Evolutionary conservation across 2,797 vertebrate species (phyloP), one percentile per base, ranked within the genome.

Genomic region (Lacerta viridis): DNA sequence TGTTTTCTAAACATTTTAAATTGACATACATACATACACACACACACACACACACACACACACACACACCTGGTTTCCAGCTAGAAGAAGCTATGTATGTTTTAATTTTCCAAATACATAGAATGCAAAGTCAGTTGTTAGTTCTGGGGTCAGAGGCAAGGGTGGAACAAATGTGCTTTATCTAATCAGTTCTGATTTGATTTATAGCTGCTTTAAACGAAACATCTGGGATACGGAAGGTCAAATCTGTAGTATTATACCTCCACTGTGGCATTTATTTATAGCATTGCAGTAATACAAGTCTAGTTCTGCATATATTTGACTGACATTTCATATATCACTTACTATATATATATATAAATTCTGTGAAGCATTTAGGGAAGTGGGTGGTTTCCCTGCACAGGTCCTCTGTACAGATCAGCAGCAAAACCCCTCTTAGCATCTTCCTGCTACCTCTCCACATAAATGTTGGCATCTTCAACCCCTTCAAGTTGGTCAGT

Each of bases 161-260:
- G 81, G 29, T 74, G 71, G 77, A 55, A 84, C 69, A 86, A 84
- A 84, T 59, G 87, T 15, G 46, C 64, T 36, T 89, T 76, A 89
- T 86, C 88, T 86, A 86, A 86, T 89, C 79, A 76, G 41, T 82
- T 81, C 43, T 68, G 71, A 89, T 64, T 88, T 74, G 80, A 76
- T 84, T 77, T 27, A 43, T 66, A 68, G 27, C 50, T 80, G 29
- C 39, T 81, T 88, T 89, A 87, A 61, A 17, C 23, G 25, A 89
- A 33, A 88, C 71, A 78, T 85, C 25, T 81, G 41, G 36, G 79
- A 68, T 77, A 43, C 83, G 69, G 88, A 87, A 64, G 41, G 39
- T 90, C 66, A 84, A 46, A 61, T 74, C 0, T 8, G 11, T 82
- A 80, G 80, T 17, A 41, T 41, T 84, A 84, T 43, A 71, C 27